Evolutionary conservation across 2,113 vertebrate species (phyloP), one percentile per base, ranked within the genome.

Genomic region (Leiothrix lutea): DNA sequence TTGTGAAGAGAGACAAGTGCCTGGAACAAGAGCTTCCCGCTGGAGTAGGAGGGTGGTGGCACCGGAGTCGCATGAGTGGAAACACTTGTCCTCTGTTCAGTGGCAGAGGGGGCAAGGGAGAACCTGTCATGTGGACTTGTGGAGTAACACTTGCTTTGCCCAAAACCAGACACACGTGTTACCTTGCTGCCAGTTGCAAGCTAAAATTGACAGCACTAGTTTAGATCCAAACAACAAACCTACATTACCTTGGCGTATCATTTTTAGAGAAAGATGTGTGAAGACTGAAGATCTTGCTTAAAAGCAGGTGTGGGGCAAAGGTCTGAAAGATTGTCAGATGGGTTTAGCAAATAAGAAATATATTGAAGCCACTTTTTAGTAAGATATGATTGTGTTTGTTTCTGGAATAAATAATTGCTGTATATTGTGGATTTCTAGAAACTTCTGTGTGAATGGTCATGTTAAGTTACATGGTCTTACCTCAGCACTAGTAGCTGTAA

Each of bases 51-150:
- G 71, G 5, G 16, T 2, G 1, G 29, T 64, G n/a, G 40, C 54
- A n/a, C 18, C 19, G 22, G 35, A 61, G 25, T 47, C 2, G 3
- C 12, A 1, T 21, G 31, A 33, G 22, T 25, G 18, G 40, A 51
- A 40, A 12, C 1, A 1, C 3, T 1, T 3, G 8, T 45, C 23
- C 0, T 1, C 48, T 64, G 5, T 47, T 69, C 13, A 18, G 16
- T 54, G 31, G 15, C 29, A 36, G 4, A 53, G 26, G 4, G 31
- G 1, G 1, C 26, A 12, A 12, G 38, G 33, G 44, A 33, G 45
- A 53, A 38, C 14, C 11, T 81, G 28, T 48, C 0, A 2, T 11
- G 45, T 20, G 31, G 23, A 23, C 31, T 67, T 77, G 7, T 3
- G 21, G 70, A 14, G 6, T 38, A 64, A 19, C 19, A 5, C 6